Evolutionary conservation across 2,797 vertebrate species (phyloP).

Genomic region (Natrix natrix): DNA sequence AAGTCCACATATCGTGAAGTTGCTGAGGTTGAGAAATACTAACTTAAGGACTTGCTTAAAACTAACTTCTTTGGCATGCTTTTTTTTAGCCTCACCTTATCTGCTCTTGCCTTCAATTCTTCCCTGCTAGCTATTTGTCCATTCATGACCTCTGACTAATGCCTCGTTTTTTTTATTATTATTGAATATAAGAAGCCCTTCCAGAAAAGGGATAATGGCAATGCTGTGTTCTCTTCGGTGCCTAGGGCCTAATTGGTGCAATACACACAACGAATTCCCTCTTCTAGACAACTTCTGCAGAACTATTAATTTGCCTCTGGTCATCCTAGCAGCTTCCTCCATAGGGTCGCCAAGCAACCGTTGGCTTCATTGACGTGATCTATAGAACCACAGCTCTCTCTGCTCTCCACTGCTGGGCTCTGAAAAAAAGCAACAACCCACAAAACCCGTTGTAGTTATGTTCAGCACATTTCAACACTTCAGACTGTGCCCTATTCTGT

Average conservation of each 20-base stretch:
- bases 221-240: neutral
- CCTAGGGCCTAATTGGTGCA: neutral
- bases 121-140: neutral
- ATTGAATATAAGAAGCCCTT: neutral
- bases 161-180: too few species aligned
- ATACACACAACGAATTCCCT: neutral
- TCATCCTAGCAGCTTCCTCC: neutral
- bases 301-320: neutral
- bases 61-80: neutral
- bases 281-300: neutral
- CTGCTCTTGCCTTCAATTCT: neutral
- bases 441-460: neutral
- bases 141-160: too few species aligned
- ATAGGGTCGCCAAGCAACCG: neutral
- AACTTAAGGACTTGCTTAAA: neutral
- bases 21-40: neutral
- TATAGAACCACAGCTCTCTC: neutral
- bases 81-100: neutral
- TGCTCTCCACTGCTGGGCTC: neutral
- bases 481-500: neutral
- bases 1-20: neutral
- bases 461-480: neutral
- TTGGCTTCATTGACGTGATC: neutral
- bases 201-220: neutral
- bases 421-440: neutral